These are phyloP conservation scores for Cassiopea xamachana DNA, from an alignment of 30 jellyfish, hydroid and myxozoan species.

Conservation along the genomic window DNA sequence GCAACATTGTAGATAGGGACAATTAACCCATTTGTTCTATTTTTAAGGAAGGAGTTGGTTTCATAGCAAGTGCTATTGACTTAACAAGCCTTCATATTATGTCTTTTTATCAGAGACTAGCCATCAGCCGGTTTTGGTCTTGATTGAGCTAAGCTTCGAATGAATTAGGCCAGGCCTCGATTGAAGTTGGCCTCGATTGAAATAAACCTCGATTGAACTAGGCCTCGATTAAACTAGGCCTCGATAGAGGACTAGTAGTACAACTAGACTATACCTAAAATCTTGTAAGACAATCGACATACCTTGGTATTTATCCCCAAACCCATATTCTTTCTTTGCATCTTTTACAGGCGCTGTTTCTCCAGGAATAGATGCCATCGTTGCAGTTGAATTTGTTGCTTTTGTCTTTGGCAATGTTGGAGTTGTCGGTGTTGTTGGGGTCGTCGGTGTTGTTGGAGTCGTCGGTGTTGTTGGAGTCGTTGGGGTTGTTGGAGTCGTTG, in stretches of 20 bases:
- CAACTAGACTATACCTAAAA: background rate
- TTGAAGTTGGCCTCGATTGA: no score
- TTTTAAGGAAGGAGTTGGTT: no score
- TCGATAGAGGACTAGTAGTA: background rate
- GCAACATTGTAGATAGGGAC: no score
- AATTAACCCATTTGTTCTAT: no score
- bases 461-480: slow-evolving; percentile 76
- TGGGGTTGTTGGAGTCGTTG: slow-evolving; percentile 72
- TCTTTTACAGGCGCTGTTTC: background rate
- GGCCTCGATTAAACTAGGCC: no score
- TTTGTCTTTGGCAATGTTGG: slow-evolving; percentile 32
- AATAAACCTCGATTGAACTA: no score
- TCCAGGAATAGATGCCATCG: background rate
- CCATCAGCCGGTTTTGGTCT: no score
- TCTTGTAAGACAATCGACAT: background rate
- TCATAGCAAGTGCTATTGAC: no score
- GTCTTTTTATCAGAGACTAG: no score
- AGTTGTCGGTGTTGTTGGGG: slow-evolving; percentile 48
- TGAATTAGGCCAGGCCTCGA: no score
- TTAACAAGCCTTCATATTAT: no score
- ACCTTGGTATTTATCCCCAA: slow-evolving; percentile 71
- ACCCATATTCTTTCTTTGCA: slow-evolving; percentile 28
- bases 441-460: slow-evolving; percentile 67
- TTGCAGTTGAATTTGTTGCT: background rate
- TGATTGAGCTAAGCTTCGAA: no score